Evolutionary conservation across 2,888 invertebrate genomes (phyloP).

Genomic region (Meteorus colon): DNA sequence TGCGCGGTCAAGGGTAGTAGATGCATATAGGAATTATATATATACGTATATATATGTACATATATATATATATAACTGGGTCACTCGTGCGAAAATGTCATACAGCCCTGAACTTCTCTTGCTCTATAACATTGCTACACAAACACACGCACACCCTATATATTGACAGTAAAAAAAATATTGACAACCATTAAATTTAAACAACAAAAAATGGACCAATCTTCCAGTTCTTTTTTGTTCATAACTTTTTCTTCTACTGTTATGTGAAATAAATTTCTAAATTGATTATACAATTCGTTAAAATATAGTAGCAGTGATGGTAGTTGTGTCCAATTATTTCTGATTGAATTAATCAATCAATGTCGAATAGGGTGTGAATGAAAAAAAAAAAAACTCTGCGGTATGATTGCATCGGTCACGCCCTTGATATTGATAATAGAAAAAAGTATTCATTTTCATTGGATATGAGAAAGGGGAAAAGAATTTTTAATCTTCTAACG

Average conservation of each 20-base stretch:
- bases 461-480: too few relatives aligned
- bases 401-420: too few relatives aligned
- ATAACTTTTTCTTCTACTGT: not conserved
- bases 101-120: slow-evolving; percentile 28
- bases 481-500: too few relatives aligned
- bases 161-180: not conserved
- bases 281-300: too few relatives aligned
- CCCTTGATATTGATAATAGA: too few relatives aligned
- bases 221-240: not conserved
- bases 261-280: too few relatives aligned
- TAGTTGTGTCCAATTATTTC: too few relatives aligned
- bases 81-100: slow-evolving; percentile 39
- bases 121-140: not conserved
- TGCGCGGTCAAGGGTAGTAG: slow-evolving; percentile 45
- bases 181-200: not conserved
- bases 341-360: too few relatives aligned
- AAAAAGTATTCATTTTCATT: too few relatives aligned
- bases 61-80: slow-evolving; percentile 27
- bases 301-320: too few relatives aligned
- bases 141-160: slow-evolving; percentile 23
- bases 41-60: not conserved
- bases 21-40: not conserved
- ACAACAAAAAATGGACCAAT: not conserved
- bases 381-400: too few relatives aligned
- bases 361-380: too few relatives aligned